Conservation (phyloP, 2,797 vertebrate species). For the Gymnothorax javanicus region DNA sequence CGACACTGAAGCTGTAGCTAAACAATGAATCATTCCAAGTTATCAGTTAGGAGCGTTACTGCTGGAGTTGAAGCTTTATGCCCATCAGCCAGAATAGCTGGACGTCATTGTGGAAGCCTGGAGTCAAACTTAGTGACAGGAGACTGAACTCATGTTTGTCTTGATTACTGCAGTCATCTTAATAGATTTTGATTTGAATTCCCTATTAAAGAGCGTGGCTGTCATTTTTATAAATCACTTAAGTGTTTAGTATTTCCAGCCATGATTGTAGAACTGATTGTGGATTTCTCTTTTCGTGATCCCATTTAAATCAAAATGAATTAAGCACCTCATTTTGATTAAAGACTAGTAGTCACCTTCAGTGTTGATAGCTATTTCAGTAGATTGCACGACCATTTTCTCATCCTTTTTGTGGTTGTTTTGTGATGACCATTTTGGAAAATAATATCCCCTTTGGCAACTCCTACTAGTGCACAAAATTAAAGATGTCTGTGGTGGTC, state of each 20-base stretch:
- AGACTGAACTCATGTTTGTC: neutral
- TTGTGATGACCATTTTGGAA: too few species aligned
- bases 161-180: constrained; percentile 4
- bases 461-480: too few species aligned
- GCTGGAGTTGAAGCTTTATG: neutral
- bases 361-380: too few species aligned
- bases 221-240: neutral
- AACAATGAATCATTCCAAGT: constrained; percentile 2
- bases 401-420: too few species aligned
- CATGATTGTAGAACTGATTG: neutral
- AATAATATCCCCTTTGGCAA: too few species aligned
- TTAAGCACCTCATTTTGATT: neutral
- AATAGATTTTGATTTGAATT: constrained; percentile 13
- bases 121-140: neutral
- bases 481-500: too few species aligned
- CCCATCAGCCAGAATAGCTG: neutral
- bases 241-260: neutral
- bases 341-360: neutral
- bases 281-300: neutral
- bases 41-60: constrained; percentile 2
- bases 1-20: neutral
- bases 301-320: neutral
- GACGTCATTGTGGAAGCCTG: neutral
- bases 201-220: neutral
- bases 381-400: too few species aligned